These are phyloP conservation scores for Ammodytes marinus DNA, from an alignment of 2,113 vertebrate genomes.

Conservation along the genomic window DNA sequence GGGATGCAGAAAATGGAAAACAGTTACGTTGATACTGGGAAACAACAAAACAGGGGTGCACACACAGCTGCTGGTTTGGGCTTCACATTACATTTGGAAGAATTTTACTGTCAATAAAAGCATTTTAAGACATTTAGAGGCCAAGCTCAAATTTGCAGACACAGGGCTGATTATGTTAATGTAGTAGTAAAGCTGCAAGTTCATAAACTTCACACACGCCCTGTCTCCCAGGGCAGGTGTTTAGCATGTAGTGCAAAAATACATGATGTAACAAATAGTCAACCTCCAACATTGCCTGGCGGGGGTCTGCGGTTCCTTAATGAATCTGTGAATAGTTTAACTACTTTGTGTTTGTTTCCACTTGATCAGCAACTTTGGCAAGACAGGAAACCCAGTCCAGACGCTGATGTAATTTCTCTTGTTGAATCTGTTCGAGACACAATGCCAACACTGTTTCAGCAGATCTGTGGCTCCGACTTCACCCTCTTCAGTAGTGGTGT, in stretches of 20 bases:
- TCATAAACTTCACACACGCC: slow-evolving; percentile 14
- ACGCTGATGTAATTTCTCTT: slow-evolving; percentile 71
- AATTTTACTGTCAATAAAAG: neutral
- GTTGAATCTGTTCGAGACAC: slow-evolving; percentile 65
- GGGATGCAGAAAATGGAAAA: neutral
- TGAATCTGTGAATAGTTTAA: slow-evolving; percentile 47
- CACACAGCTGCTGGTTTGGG: neutral
- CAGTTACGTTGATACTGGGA: neutral
- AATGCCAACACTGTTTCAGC: slow-evolving; percentile 69
- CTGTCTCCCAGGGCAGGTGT: slow-evolving; percentile 17
- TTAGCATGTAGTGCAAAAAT: slow-evolving; percentile 14
- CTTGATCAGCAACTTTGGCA: slow-evolving; percentile 40
- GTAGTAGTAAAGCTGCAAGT: slow-evolving; percentile 2
- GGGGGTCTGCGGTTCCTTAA: slow-evolving; percentile 28
- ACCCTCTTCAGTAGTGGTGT: slow-evolving; percentile 32
- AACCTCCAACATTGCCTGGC: slow-evolving; percentile 27
- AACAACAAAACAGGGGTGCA: neutral
- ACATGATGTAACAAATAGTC: slow-evolving; percentile 58
- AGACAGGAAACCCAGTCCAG: slow-evolving; percentile 68
- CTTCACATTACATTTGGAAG: neutral
- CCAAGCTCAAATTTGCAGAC: neutral
- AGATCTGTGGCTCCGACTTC: slow-evolving; percentile 35
- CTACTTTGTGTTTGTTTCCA: slow-evolving; percentile 51
- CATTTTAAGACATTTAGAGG: neutral
- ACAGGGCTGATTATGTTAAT: neutral